Evolutionary conservation across 2,113 vertebrate genomes (phyloP), one percentile per base, ranked within the genome.

Genomic region (Sigmodon hispidus): DNA sequence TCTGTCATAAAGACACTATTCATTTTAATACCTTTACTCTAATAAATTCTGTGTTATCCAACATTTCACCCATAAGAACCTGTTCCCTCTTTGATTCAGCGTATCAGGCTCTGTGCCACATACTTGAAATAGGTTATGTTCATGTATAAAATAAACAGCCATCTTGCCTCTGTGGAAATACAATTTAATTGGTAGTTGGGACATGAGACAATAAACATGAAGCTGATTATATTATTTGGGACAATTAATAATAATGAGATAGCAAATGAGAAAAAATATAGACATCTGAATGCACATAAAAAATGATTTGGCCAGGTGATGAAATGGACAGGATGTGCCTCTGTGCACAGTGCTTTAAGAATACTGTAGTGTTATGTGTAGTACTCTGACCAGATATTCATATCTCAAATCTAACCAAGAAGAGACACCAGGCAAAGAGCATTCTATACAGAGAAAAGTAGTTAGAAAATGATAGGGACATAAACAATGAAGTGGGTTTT

Each of bases 91-190:
- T 67, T 87, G 55, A 90, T 22, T 90, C 55, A 81, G 55, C 93
- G 17, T 87, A 8, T 31, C 43, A 50, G 75, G 45, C 45, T 34
- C 75, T 50, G 5, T 89, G 83, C 19, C 45, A 67, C 45, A 45
- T 55, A 26, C 29, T 93, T 89, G 48, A 69, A 91, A 65, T 61
- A 70, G 6, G 75, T 79, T 80, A 7, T 63, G 70, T 43, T 57
- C 21, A 16, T 90, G 29, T 94, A 52, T 69, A 65, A 86, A 94
- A 93, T 24, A 90, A 43, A 52, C n/a, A 86, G 24, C 89, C 70
- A 80, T 59, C 16, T 94, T 77, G 50, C 5, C 13, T 79, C 63
- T 81, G 59, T 57, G 34, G 19, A 73, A 4, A 70, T 75, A 90
- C 36, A 67, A 76, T 80, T 94, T 96, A 75, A n/a, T 26, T 93